Evolutionary conservation across 2,888 invertebrate species (phyloP).

Genomic region (Tipula unca): DNA sequence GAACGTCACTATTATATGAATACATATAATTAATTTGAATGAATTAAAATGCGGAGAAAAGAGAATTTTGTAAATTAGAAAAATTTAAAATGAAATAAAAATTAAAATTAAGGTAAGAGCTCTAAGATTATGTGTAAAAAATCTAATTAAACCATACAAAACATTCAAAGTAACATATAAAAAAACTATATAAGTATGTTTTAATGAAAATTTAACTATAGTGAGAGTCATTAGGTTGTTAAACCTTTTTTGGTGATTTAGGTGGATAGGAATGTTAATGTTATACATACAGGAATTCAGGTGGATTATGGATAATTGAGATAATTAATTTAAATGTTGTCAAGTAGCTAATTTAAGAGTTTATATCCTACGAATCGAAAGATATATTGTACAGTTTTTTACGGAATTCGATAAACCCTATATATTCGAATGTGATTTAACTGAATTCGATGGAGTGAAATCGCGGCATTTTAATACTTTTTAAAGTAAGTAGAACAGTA

Average conservation of each 20-base stretch:
- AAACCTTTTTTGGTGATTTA: not conserved
- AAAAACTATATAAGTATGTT: not conserved
- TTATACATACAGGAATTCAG: not conserved
- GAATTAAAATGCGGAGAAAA: not conserved
- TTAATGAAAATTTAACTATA: not conserved
- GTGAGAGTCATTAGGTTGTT: not conserved
- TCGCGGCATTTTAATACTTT: too few species aligned
- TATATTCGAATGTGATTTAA: too few species aligned
- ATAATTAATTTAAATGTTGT: not conserved
- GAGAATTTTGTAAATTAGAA: not conserved
- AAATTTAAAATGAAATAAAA: not conserved
- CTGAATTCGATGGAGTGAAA: too few species aligned
- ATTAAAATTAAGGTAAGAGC: not conserved
- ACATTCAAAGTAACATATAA: not conserved
- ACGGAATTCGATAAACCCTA: too few species aligned
- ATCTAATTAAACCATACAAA: not conserved
- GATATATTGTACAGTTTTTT: too few species aligned
- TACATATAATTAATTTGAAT: not conserved
- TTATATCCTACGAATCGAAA: too few species aligned
- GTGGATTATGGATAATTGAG: not conserved
- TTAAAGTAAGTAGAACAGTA: too few species aligned
- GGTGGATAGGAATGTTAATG: not conserved
- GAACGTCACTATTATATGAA: slow-evolving; percentile 3
- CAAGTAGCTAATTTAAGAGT: not conserved
- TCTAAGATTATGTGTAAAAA: not conserved